phyloP scores from a whole-genome alignment of 2,113 vertebrate genomes.

The Boleophthalmus pectinirostris region DNA sequence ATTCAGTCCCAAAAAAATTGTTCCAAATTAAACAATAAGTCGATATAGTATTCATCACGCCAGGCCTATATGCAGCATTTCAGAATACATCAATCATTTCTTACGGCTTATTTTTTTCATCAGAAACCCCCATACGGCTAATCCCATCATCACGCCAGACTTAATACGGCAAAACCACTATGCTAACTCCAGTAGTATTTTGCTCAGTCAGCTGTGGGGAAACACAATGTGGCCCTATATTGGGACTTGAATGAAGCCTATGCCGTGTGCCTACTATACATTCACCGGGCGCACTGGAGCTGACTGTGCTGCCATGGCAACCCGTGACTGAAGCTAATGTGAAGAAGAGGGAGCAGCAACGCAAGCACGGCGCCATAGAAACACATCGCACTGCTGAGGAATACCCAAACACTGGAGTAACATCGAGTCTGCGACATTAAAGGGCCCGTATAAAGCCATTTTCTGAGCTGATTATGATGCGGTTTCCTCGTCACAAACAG shows the following conservation, averaged over 20 bases:
- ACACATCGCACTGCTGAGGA: constrained; percentile 58
- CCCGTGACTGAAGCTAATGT: constrained; percentile 45
- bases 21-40: no score
- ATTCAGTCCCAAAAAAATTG: no score
- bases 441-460: not conserved
- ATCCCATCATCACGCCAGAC: not conserved
- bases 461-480: no score
- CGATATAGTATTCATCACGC: no score
- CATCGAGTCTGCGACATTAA: constrained; percentile 47
- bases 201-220: constrained; percentile 46
- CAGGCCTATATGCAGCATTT: not conserved
- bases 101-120: not conserved
- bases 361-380: constrained; percentile 43
- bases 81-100: not conserved
- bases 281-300: constrained; percentile 39
- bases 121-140: not conserved
- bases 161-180: constrained; percentile 37
- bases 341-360: constrained; percentile 37
- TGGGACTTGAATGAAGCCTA: constrained; percentile 16
- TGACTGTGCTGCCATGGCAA: constrained; percentile 71
- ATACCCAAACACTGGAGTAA: constrained; percentile 63
- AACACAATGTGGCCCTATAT: constrained; percentile 4
- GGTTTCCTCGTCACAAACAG: no score
- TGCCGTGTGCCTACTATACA: constrained; percentile 45
- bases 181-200: constrained; percentile 19